Evolutionary conservation across 2,113 vertebrate genomes (phyloP).

Genomic region (Eidolon helvum): DNA sequence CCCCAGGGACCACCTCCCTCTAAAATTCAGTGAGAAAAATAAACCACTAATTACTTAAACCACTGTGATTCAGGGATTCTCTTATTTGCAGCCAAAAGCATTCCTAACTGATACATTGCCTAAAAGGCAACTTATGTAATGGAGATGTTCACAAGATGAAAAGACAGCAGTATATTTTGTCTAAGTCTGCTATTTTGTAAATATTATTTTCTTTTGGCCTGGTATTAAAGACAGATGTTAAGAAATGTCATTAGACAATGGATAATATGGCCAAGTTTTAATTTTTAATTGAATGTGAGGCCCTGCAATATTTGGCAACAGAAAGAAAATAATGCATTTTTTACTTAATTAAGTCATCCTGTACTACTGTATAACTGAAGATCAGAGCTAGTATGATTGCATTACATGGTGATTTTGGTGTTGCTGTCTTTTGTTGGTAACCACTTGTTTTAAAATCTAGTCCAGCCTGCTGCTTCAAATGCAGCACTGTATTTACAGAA

Average conservation of each 20-base stretch:
- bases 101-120: background rate
- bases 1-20: background rate
- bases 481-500: background rate
- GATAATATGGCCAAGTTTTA: slow-evolving; percentile 51
- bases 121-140: background rate
- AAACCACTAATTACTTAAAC: background rate
- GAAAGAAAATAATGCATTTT: slow-evolving; percentile 50
- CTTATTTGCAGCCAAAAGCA: slow-evolving; percentile 44
- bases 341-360: slow-evolving; percentile 14
- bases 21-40: background rate
- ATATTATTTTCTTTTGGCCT: slow-evolving; percentile 60
- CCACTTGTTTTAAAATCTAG: background rate
- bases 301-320: slow-evolving; percentile 40
- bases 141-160: slow-evolving; percentile 3
- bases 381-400: background rate
- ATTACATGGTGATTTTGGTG: background rate
- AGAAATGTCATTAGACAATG: slow-evolving; percentile 48
- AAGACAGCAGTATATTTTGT: slow-evolving; percentile 17
- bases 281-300: slow-evolving; percentile 51
- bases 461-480: background rate
- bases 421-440: background rate
- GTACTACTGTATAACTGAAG: background rate
- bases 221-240: slow-evolving; percentile 58
- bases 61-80: background rate
- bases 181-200: slow-evolving; percentile 47